Conservation (phyloP, 2,797 vertebrate species). For the Bradypodion pumilum region DNA sequence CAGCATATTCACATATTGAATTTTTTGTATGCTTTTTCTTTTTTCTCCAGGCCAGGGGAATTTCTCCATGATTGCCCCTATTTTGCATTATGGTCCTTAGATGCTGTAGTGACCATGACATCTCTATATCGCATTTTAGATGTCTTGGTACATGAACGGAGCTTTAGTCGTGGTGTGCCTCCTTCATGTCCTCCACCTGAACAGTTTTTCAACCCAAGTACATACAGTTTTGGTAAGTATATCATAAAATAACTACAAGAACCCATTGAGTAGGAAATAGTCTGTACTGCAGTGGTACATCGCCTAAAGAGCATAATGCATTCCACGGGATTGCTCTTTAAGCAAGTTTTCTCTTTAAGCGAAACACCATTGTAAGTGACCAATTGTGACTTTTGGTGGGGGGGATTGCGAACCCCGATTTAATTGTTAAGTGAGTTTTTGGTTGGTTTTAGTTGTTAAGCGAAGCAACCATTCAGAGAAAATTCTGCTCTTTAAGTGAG, state of each 20-base stretch:
- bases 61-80: conserved; percentile 91
- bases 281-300: too few relatives aligned
- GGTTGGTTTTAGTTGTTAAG: too few relatives aligned
- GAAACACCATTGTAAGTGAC: too few relatives aligned
- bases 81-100: conserved; percentile 93
- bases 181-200: conserved; percentile 90
- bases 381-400: too few relatives aligned
- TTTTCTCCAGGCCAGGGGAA: conserved; percentile 84
- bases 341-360: too few relatives aligned
- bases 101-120: conserved; percentile 82
- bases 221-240: conserved; percentile 92
- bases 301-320: too few relatives aligned
- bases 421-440: too few relatives aligned
- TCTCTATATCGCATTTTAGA: conserved; percentile 84
- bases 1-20: rapidly evolving
- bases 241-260: background rate
- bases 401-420: too few relatives aligned
- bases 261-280: background rate
- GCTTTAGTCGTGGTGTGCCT: conserved; percentile 88
- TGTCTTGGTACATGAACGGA: conserved; percentile 88
- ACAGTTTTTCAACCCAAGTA: conserved; percentile 93
- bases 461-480: too few relatives aligned
- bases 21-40: background rate
- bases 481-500: too few relatives aligned
- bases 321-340: too few relatives aligned